Conservation (phyloP, 2,888 invertebrate genomes). For the Melanargia galathea region DNA sequence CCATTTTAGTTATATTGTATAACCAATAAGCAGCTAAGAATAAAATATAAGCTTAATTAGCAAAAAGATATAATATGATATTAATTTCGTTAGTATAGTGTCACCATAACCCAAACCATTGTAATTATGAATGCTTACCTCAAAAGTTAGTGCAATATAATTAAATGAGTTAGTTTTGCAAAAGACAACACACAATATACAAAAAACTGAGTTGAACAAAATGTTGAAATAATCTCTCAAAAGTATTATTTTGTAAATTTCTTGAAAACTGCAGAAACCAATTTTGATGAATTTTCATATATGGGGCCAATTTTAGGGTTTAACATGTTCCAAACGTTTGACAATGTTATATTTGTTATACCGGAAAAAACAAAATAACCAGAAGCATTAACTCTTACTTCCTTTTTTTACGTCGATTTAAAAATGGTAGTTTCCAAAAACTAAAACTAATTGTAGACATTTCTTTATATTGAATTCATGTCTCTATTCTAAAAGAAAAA, state of each 20-base stretch:
- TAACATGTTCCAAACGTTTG: too few species aligned
- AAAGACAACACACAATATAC: conserved; percentile 2
- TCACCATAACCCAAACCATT: conserved; percentile 11
- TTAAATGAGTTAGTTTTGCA: conserved; percentile 20
- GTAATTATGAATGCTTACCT: conserved; percentile 25
- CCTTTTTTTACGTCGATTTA: background rate
- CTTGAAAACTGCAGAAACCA: background rate
- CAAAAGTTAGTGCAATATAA: conserved; percentile 25
- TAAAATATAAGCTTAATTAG: conserved; percentile 2
- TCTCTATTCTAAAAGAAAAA: conserved; percentile 44
- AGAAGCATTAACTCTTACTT: background rate
- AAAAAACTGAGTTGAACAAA: background rate
- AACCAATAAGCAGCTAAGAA: background rate
- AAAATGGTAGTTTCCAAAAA: background rate
- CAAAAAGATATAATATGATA: background rate
- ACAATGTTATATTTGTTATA: too few species aligned
- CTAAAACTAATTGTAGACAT: background rate
- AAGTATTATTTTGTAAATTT: background rate
- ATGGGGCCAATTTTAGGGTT: too few species aligned
- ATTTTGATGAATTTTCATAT: background rate
- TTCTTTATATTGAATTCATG: background rate
- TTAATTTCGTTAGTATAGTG: conserved; percentile 5
- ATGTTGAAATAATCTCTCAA: background rate
- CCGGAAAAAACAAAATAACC: background rate
- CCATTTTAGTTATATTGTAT: too few species aligned